Base-by-base conservation (phyloP, 2,797 vertebrate species). In the Ateles fusciceps region DNA sequence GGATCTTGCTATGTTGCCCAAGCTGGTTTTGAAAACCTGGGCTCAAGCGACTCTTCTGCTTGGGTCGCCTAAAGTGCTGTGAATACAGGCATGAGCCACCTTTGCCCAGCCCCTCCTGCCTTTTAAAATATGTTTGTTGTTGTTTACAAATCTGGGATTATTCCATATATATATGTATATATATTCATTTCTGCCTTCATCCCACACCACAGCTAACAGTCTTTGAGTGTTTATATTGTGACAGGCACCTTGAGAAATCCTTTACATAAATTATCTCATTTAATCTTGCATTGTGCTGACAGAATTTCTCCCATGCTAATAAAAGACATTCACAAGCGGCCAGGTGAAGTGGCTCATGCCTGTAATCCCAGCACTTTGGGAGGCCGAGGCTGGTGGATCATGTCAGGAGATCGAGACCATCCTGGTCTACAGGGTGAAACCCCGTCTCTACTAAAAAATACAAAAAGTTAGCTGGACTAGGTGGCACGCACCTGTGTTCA, bases 401-500 rank as follows among this genome's bases (percentile, higher is more conserved):
- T 46, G 46, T 46, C 46, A 46, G 11, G 46, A 46, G 46, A 11
- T 46, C 46, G 2, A 46, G 46, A 46, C 46, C 46, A 11, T 46
- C 46, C 46, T 46, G 46, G 10, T 10, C 46, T 46, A 46, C 46
- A 11, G 46, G 46, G 46, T 46, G 11, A 46, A 46, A 46, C 46
- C 46, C 46, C 1, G 46, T 46, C 46, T 46, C 46, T 46, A 46
- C 46, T 46, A 12, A 46, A 46, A 46, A 46, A 46, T 46, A 46
- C 10, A 46, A 46, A 46, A 46, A 46, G 36, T 46, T 46, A 46
- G 46, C 46, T n/a, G n/a, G n/a, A n/a, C n/a, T n/a, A n/a, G n/a
- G n/a, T n/a, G n/a, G 46, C 10, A 46, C 10, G 1, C 1, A 2
- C 46, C 46, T 11, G 10, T 46, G 11, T 11, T 46, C 2, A 2